Evolutionary conservation across 2,113 vertebrate species (phyloP).

Genomic region (Passerina amoena): DNA sequence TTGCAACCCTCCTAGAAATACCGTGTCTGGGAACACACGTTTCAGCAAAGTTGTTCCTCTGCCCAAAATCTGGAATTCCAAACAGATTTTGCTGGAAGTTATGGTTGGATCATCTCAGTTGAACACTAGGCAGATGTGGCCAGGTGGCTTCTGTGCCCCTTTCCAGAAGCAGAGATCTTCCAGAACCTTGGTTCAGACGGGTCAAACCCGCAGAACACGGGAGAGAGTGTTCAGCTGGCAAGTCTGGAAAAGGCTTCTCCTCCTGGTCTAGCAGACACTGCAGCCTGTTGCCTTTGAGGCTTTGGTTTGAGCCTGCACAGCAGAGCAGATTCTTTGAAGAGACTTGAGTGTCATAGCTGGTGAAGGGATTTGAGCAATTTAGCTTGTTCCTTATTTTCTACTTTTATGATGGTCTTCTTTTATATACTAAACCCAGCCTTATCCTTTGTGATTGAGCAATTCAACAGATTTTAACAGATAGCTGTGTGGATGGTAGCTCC

Average conservation of each 20-base stretch:
- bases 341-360: neutral
- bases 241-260: neutral
- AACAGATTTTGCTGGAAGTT: neutral
- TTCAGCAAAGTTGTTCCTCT: neutral
- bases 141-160: neutral
- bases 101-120: neutral
- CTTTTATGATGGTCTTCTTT: neutral
- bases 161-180: neutral
- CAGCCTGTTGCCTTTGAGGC: neutral
- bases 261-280: neutral
- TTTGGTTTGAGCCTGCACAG: neutral
- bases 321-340: neutral
- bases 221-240: neutral
- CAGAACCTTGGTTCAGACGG: neutral
- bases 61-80: neutral
- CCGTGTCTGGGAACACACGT: neutral
- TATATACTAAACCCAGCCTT: neutral
- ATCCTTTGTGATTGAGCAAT: neutral
- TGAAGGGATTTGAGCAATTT: neutral
- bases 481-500: neutral
- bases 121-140: neutral
- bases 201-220: accelerated
- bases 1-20: neutral
- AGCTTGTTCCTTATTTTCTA: neutral
- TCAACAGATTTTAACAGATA: neutral